Base-by-base conservation (phyloP, 2,113 vertebrate species). In the Tachysurus fulvidraco region DNA sequence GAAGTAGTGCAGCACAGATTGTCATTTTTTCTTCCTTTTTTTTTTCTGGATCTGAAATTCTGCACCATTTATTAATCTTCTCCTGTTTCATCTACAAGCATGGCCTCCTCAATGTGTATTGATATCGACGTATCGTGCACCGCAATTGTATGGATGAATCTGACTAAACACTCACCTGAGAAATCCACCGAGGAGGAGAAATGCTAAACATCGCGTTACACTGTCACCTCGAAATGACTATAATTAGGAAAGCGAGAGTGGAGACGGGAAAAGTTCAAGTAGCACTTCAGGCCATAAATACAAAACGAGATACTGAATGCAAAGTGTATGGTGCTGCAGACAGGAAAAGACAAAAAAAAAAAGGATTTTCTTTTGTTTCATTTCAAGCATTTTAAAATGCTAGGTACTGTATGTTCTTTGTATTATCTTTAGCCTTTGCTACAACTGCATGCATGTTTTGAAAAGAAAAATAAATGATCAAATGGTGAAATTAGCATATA, bases 231-330 rank as follows among this genome's bases (percentile, higher is more conserved):
- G 19, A 30, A 71, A 83, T 52, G 17, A 77, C 69, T 76, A 65
- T 82, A 83, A 87, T 86, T 86, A 86, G 55, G 19, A 41, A 16
- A 83, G 79, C 69, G 16, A 1, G 46, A 55, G 30, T 13, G 28
- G 44, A 67, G 80, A 83, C 16, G 19, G 52, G 46, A 81, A 81
- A 86, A 50, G 55, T 46, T 81, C 64, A 73, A 74, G 55, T 60
- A 82, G 17, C 36, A 57, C 67, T 59, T 50, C 5, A 3, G 65
- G 78, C 67, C 44, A 57, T 50, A 71, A 74, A 73, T 60, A 60
- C 64, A 30, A 36, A 28, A 80, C 13, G 28, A 80, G 54, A 80
- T 21, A 30, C 16, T 2, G 19, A 79, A 77, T 55, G n/a, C n/a
- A 55, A 78, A 59, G 41, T 41, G 52, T 36, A 36, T 4, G 5